phyloP scores from a whole-genome alignment of 2,888 invertebrate species.

The Caenorhabditis doughertyi region DNA sequence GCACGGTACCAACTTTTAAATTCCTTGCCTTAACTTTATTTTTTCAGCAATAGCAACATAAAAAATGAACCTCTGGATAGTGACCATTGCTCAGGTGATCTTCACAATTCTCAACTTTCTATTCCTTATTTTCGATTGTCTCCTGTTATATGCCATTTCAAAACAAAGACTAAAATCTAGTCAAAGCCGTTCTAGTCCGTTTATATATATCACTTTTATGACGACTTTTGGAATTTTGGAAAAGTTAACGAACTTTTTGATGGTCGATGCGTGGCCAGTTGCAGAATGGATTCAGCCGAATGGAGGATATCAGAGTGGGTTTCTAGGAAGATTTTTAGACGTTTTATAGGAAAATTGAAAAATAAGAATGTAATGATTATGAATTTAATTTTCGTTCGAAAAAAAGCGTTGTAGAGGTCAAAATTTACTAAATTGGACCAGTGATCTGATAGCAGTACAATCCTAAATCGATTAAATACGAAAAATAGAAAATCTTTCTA shows the following conservation, averaged over 20 bases:
- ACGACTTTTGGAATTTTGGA: conserved; percentile 6
- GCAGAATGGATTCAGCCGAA: conserved; percentile 13
- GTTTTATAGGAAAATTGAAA: no score
- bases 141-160: not conserved
- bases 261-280: conserved; percentile 33
- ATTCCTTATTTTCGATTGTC: conserved; percentile 13
- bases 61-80: not conserved
- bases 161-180: not conserved
- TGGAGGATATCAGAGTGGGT: conserved; percentile 30
- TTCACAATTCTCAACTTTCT: not conserved
- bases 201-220: conserved; percentile 35
- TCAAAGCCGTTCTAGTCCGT: not conserved
- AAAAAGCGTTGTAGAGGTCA: no score
- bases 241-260: conserved; percentile 8
- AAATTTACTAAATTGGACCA: no score
- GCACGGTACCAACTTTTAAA: no score
- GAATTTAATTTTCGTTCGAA: no score
- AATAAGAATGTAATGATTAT: no score
- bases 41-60: no score
- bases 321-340: no score
- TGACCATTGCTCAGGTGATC: not conserved
- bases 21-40: no score
- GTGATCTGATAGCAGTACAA: no score
- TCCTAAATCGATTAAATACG: no score
- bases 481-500: no score